Base-by-base conservation (phyloP, 2,797 vertebrate species). In the Chelmon rostratus region DNA sequence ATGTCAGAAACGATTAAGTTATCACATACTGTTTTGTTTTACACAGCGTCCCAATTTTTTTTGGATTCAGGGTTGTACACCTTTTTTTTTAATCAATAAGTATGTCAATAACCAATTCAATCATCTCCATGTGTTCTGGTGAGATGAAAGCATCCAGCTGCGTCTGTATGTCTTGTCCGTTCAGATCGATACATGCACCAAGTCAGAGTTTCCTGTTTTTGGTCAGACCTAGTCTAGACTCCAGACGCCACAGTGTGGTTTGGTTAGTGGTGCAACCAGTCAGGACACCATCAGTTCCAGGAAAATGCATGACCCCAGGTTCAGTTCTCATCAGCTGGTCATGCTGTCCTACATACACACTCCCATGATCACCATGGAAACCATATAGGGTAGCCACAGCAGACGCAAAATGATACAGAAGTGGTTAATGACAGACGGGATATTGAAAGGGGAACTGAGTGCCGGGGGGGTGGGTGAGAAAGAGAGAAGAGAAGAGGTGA, bases 181-280 rank as follows among this genome's bases (percentile, higher is more conserved):
- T 82, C 44, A 49, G 23, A 76, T 73, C 35, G 1, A 80, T 83
- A 3, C 0, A 1, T 11, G n/a, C 65, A 50, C 53, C 1, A 23
- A 62, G 52, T 49, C n/a, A n/a, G 69, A 58, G 73, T 80, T 93
- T 92, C 88, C 88, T 88, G 73, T 92, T 90, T 91, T 86, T 63
- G 40, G 49, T 46, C 83, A 79, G 76, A 88, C 79, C 11, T 2
- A 31, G 92, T 94, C 92, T 93, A 93, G 90, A 91, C 88, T 49
- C 1, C 3, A 83, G 65, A 78, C 86, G 83, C 85, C 87, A 50
- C 92, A 78, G 11, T 37, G 33, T 35, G 83, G 72, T 86, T 89
- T 81, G 70, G 84, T 88, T 86, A 44, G 68, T 68, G 76, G 80
- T 61, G 73, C 76, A 86, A 84, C 68, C 73, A 42, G 74, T 75